A percentile compares a stretch with the other conserved stretches of the same genome.
Evolutionary conservation across 2,113 vertebrate genomes (phyloP).

Genomic region (Oryzias curvinotus): DNA sequence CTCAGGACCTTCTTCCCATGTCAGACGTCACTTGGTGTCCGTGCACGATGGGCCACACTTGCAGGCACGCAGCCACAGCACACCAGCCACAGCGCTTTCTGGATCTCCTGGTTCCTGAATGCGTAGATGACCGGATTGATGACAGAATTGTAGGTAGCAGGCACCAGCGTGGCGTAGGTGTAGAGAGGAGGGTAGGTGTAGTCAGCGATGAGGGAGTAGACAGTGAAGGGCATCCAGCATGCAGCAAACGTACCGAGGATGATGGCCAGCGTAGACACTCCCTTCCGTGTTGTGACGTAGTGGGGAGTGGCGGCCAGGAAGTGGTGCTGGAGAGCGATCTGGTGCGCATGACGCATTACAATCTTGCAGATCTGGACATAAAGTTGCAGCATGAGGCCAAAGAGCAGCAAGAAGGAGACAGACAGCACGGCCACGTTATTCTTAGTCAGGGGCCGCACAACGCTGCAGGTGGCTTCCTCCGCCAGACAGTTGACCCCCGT

Average conservation of each 20-base stretch:
- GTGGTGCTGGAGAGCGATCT: slow-evolving; percentile 98
- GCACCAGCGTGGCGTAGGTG: slow-evolving; percentile 96
- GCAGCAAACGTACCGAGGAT: slow-evolving; percentile 97
- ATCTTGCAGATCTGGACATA: slow-evolving; percentile 99
- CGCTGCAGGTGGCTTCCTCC: slow-evolving; percentile 93
- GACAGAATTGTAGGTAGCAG: slow-evolving; percentile 98
- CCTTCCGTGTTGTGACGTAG: slow-evolving; percentile 97
- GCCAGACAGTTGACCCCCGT: slow-evolving; percentile 95
- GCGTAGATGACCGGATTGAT: slow-evolving; percentile 99
- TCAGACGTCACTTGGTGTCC: slow-evolving; percentile 97
- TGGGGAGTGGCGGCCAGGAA: slow-evolving; percentile 98
- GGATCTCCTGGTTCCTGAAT: slow-evolving; percentile 99
- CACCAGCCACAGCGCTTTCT: slow-evolving; percentile 95
- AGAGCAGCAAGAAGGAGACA: slow-evolving; percentile 94
- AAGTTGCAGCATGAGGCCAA: slow-evolving; percentile 98
- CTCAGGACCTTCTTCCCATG: slow-evolving; percentile 34
- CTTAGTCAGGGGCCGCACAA: slow-evolving; percentile 95
- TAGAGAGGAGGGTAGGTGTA: slow-evolving; percentile 97
- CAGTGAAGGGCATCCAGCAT: slow-evolving; percentile 99
- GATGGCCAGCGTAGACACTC: slow-evolving; percentile 96
- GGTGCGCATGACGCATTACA: slow-evolving; percentile 95
- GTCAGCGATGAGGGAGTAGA: slow-evolving; percentile 96
- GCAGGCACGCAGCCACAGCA: slow-evolving; percentile 93
- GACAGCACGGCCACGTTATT: slow-evolving; percentile 94
- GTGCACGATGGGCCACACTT: slow-evolving; percentile 86